phyloP scores from a whole-genome alignment of 2,113 vertebrate genomes.

The Peucedramus taeniatus region DNA sequence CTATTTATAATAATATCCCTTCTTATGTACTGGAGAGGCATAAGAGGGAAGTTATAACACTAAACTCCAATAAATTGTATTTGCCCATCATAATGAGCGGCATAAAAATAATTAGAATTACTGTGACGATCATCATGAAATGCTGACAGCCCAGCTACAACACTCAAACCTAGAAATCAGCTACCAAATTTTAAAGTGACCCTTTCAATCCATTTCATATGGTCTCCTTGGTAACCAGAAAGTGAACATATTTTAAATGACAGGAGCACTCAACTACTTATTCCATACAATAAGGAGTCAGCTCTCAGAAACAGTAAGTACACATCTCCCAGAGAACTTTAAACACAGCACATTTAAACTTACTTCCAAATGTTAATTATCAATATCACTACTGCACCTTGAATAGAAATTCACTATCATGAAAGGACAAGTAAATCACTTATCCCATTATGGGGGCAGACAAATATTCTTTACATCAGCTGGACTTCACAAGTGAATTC shows the following conservation, averaged over 20 bases:
- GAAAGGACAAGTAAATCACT: background rate
- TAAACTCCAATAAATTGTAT: background rate
- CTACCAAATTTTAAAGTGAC: background rate
- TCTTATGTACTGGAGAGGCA: background rate
- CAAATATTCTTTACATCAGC: background rate
- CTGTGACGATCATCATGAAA: background rate
- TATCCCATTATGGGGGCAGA: background rate
- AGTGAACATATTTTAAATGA: background rate
- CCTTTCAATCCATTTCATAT: background rate
- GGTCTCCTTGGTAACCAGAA: background rate
- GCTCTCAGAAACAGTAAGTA: background rate
- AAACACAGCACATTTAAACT: background rate
- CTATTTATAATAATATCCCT: constrained; percentile 5
- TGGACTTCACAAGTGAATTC: background rate
- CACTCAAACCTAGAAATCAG: background rate
- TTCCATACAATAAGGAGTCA: background rate
- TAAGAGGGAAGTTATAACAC: background rate
- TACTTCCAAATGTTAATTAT: background rate
- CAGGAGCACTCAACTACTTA: background rate
- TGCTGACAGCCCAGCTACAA: background rate
- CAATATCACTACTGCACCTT: background rate
- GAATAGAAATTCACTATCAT: background rate
- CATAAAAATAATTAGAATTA: background rate
- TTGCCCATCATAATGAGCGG: background rate
- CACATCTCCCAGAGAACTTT: background rate